Percentiles rank a stretch among this genome's conserved stretches.
Evolutionary conservation across 1,140 invertebrate species (phyloP).

Genomic region (Calosoma granatense): DNA sequence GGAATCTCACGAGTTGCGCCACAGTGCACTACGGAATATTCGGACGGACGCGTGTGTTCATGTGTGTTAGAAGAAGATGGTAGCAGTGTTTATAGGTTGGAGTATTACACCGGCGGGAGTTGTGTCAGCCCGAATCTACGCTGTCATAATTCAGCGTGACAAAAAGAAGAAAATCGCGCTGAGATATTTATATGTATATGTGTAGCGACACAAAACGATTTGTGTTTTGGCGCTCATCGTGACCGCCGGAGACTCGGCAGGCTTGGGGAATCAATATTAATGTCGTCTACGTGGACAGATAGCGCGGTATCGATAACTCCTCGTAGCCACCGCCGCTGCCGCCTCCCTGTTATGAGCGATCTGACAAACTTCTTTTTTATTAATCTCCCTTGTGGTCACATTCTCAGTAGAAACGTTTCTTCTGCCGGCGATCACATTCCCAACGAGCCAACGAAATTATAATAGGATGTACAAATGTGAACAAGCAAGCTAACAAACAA

Average conservation of each 20-base stretch:
- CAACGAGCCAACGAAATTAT: not conserved
- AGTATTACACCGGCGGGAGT: not conserved
- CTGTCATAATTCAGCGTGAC: constrained; percentile 5
- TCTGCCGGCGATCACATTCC: not conserved
- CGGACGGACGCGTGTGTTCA: no score
- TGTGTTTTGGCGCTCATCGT: constrained; percentile 4
- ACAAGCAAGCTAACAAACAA: no score
- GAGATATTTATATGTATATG: constrained; percentile 9
- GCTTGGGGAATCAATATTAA: constrained; percentile 1
- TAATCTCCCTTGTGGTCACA: not conserved
- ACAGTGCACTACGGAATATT: not conserved
- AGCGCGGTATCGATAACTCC: constrained; percentile 5
- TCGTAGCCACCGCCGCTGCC: not conserved
- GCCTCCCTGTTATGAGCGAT: not conserved
- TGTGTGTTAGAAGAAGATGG: not conserved
- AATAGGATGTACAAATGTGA: not conserved
- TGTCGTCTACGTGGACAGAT: not conserved
- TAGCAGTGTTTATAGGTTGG: not conserved
- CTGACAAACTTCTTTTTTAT: not conserved
- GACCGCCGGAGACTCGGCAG: not conserved
- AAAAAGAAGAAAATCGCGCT: not conserved
- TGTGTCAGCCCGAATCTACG: not conserved
- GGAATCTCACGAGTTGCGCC: not conserved
- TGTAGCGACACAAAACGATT: constrained; percentile 7
- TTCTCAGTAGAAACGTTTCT: not conserved